Conservation (phyloP, 2,113 vertebrate species). For the Notarius lentiginosus region DNA sequence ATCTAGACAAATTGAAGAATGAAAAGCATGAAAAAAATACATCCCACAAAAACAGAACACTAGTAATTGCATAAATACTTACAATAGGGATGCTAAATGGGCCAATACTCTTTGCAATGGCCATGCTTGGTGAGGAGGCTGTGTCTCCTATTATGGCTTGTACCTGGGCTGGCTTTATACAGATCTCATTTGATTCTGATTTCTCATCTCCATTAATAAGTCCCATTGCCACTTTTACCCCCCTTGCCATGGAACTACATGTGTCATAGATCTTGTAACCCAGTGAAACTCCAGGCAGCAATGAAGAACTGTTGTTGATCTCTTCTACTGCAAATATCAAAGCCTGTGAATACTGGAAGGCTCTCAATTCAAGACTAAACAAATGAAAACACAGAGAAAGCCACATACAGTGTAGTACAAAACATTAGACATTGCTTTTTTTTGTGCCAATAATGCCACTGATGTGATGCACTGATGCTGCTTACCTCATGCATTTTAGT, state of each 20-base stretch:
- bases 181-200: slow-evolving; percentile 38
- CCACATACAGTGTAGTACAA: background rate
- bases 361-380: slow-evolving; percentile 69
- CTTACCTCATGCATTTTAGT: slow-evolving; percentile 43
- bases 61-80: slow-evolving; percentile 38
- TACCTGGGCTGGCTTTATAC: slow-evolving; percentile 61
- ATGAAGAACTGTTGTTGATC: slow-evolving; percentile 66
- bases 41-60: background rate
- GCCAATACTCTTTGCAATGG: slow-evolving; percentile 55
- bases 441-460: background rate
- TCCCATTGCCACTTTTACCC: slow-evolving; percentile 60
- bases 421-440: background rate
- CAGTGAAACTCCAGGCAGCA: slow-evolving; percentile 64
- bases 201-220: slow-evolving; percentile 63
- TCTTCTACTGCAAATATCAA: slow-evolving; percentile 62
- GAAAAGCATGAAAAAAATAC: no score
- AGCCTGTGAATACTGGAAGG: slow-evolving; percentile 68
- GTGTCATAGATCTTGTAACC: slow-evolving; percentile 60
- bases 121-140: background rate
- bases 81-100: slow-evolving; percentile 70
- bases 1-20: slow-evolving; percentile 43
- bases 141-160: slow-evolving; percentile 41
- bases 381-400: background rate
- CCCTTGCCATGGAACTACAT: slow-evolving; percentile 62
- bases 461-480: background rate